Base-by-base conservation (phyloP, 2,888 invertebrate genomes). In the Fragum fragum region DNA sequence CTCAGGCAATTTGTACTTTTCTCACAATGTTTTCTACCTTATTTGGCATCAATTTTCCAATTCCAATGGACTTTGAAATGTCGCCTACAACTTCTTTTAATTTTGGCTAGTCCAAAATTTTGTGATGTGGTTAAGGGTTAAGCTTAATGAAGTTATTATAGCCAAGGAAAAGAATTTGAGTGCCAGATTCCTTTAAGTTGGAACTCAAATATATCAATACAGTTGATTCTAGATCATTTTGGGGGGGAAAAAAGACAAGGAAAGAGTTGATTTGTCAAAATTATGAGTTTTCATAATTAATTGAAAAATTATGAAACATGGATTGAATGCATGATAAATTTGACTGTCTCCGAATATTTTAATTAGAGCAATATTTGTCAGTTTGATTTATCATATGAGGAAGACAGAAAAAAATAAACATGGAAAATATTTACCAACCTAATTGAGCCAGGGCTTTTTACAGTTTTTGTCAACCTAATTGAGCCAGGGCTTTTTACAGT, bases 341-440 rank as follows among this genome's bases (percentile, higher is more conserved):
- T 28, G 26, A 57, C 57, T 57, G 57, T 57, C 57, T 57, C 57
- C 26, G 1, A 57, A 57, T 57, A 57, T 57, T 57, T 57, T 57
- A 57, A 57, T 14, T 1, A 14, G 26, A 57, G 57, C 57, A 14
- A 23, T 57, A 57, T 57, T 57, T 57, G 57, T 57, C 57, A 57
- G 26, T 26, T 28, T 57, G 26, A 57, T 57, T 57, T 57, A 28
- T 57, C 57, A 57, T 57, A 28, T 57, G 18, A 57, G 26, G 16
- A 57, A 28, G 57, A 26, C 28, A 57, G 28, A 57, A 57, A 57
- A 53, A 57, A 57, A 57, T 57, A 57, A 57, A 26, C 26, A 57
- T 57, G 47, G 47, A 47, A 47, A 47, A 47, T 47, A 47, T 47
- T 47, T 47, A 47, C 16, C 14, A 47, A 47, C 47, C 14, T 47